phyloP scores from a whole-genome alignment of 2,888 invertebrate genomes.

The Drosophila leonis region DNA sequence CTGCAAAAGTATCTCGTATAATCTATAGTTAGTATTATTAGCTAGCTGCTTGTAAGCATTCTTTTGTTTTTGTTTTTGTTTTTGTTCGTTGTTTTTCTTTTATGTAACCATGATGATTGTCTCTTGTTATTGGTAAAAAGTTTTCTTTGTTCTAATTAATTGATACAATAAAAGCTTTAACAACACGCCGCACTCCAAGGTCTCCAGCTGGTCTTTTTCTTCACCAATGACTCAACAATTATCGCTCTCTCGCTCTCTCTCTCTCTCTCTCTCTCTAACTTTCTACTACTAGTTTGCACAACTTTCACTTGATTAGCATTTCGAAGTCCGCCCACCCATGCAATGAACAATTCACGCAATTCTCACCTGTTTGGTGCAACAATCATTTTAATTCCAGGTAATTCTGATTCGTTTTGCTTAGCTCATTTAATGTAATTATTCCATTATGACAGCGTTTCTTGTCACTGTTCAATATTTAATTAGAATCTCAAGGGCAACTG shows the following conservation, averaged over 20 bases:
- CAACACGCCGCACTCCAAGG: conserved; percentile 50
- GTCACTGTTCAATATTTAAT: neutral
- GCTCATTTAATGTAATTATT: neutral
- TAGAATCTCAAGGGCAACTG: neutral
- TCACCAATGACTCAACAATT: conserved; percentile 1
- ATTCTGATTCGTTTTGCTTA: neutral
- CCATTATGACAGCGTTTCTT: neutral
- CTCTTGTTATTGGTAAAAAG: conserved; percentile 3
- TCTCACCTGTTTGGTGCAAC: neutral
- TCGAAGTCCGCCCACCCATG: neutral
- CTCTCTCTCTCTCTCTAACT: neutral
- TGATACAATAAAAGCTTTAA: conserved; percentile 55
- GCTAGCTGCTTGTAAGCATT: conserved; percentile 19
- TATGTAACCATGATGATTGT: conserved; percentile 3
- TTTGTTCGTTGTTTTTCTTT: neutral
- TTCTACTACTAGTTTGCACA: conserved; percentile 6
- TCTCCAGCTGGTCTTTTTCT: conserved; percentile 23
- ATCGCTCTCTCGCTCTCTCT: conserved; percentile 1
- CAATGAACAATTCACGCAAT: neutral
- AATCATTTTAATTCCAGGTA: neutral
- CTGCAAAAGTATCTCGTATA: conserved; percentile 26
- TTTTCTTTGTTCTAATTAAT: conserved; percentile 37
- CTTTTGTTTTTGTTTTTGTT: neutral
- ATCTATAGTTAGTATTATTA: conserved; percentile 19
- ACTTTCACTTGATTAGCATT: conserved; percentile 42